Conservation (phyloP, 2,113 vertebrate genomes). For the Ochotona curzoniae region DNA sequence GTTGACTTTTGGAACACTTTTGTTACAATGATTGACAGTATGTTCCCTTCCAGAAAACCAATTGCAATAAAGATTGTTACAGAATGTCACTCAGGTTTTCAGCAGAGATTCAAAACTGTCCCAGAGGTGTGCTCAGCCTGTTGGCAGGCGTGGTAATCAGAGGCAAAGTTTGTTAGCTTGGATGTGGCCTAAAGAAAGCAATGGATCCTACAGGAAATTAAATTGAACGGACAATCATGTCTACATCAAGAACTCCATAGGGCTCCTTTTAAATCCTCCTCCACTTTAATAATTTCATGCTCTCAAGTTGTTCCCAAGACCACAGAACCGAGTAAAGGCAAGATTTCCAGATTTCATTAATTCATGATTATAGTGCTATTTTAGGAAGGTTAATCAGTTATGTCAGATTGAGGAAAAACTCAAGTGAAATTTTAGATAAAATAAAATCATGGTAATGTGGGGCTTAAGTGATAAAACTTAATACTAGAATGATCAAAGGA, state of each 20-base stretch:
- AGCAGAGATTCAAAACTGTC: not conserved
- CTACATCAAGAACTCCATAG: not conserved
- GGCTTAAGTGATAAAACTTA: not conserved
- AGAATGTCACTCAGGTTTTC: conserved; percentile 62
- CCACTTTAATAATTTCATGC: conserved; percentile 4
- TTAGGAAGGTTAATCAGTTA: conserved; percentile 48
- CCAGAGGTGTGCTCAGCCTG: not conserved
- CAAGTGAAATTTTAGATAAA: conserved; percentile 11
- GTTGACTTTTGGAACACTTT: conserved; percentile 55
- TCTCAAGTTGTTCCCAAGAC: not conserved
- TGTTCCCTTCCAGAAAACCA: conserved; percentile 59
- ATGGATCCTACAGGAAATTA: not conserved
- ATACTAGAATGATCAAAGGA: not conserved
- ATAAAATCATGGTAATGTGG: not conserved
- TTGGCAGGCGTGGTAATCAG: not conserved
- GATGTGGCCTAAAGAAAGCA: not conserved
- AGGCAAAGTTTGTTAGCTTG: not conserved
- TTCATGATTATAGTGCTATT: conserved; percentile 14
- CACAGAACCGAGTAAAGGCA: conserved; percentile 16
- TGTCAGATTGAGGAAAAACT: conserved; percentile 25
- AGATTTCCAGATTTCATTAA: conserved; percentile 41
- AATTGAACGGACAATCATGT: not conserved
- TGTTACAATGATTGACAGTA: conserved; percentile 62
- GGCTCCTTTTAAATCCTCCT: conserved; percentile 5
- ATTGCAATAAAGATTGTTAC: conserved; percentile 20